A percentile compares a stretch with the other conserved stretches of the same genome.
phyloP scores from a whole-genome alignment of 1,140 invertebrate genomes.

The Parasteatoda tepidariorum region DNA sequence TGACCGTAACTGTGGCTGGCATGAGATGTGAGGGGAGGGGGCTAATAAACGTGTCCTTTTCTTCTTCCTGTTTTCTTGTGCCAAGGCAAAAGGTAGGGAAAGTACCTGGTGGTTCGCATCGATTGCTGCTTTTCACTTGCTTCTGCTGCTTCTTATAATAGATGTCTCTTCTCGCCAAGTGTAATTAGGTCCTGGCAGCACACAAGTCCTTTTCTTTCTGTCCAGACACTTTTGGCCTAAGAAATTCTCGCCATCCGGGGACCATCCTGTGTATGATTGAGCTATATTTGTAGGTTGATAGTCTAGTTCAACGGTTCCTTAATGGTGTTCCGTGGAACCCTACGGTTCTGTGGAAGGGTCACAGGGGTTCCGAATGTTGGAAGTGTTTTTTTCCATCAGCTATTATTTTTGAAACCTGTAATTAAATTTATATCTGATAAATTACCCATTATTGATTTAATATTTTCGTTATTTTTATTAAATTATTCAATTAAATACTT shows the following conservation, averaged over 20 bases:
- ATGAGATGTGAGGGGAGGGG: neutral
- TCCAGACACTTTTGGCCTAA: constrained; percentile 5
- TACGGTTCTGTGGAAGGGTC: too few relatives aligned
- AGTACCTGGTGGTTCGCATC: constrained; percentile 49
- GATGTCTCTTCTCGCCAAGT: constrained; percentile 39
- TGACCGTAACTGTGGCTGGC: neutral
- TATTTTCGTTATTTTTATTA: too few relatives aligned
- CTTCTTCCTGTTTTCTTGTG: neutral
- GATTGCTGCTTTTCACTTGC: constrained; percentile 51
- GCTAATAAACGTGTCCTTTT: constrained; percentile 24
- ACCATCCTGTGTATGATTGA: neutral
- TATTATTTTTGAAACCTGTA: too few relatives aligned
- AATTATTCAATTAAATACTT: too few relatives aligned
- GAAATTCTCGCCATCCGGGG: neutral
- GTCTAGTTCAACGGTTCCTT: too few relatives aligned
- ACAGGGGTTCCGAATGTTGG: too few relatives aligned
- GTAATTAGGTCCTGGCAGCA: constrained; percentile 38
- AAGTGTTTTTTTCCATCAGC: too few relatives aligned
- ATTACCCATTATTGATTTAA: too few relatives aligned
- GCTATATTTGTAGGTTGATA: neutral
- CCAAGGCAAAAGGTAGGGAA: neutral
- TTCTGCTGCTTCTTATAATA: constrained; percentile 48
- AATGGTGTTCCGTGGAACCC: too few relatives aligned
- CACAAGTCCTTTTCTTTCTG: neutral
- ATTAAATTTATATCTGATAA: too few relatives aligned